Evolutionary conservation across 1,140 invertebrate genomes (phyloP).

Genomic region (Heliconius congener): DNA sequence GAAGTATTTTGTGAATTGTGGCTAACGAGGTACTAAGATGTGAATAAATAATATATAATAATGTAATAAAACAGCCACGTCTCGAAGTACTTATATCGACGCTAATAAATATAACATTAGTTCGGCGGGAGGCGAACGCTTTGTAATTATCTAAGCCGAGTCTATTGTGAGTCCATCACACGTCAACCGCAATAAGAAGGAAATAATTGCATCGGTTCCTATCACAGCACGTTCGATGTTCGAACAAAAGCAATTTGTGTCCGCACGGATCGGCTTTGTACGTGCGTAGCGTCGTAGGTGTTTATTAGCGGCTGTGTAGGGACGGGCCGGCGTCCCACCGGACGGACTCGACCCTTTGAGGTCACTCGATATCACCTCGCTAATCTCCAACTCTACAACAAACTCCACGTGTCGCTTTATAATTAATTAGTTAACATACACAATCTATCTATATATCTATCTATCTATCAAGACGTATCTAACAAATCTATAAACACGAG

Average conservation of each 20-base stretch:
- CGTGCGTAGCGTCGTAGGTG: slow-evolving; percentile 72
- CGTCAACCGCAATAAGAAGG: slow-evolving; percentile 61
- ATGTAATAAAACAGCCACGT: neutral
- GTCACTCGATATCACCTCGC: slow-evolving; percentile 61
- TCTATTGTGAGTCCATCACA: slow-evolving; percentile 68
- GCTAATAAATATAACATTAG: slow-evolving; percentile 20
- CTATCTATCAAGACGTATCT: slow-evolving; percentile 15
- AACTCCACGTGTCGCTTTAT: slow-evolving; percentile 51
- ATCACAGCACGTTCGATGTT: slow-evolving; percentile 63
- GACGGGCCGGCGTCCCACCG: slow-evolving; percentile 29
- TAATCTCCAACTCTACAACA: slow-evolving; percentile 57
- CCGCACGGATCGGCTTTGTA: slow-evolving; percentile 70
- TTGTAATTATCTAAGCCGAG: slow-evolving; percentile 61
- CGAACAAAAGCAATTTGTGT: slow-evolving; percentile 79
- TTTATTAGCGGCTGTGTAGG: slow-evolving; percentile 62
- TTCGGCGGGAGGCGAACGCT: slow-evolving; percentile 57
- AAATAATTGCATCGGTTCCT: slow-evolving; percentile 62
- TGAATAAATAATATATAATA: slow-evolving; percentile 8
- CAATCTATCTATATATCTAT: no score
- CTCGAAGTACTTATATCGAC: slow-evolving; percentile 1
- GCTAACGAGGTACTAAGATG: slow-evolving; percentile 22
- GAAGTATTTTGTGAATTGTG: slow-evolving; percentile 26
- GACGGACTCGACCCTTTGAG: slow-evolving; percentile 51
- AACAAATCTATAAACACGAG: slow-evolving; percentile 42
- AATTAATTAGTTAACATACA: slow-evolving; percentile 50